Base-by-base conservation (phyloP, 2,113 vertebrate species). In the Myotis davidii region DNA sequence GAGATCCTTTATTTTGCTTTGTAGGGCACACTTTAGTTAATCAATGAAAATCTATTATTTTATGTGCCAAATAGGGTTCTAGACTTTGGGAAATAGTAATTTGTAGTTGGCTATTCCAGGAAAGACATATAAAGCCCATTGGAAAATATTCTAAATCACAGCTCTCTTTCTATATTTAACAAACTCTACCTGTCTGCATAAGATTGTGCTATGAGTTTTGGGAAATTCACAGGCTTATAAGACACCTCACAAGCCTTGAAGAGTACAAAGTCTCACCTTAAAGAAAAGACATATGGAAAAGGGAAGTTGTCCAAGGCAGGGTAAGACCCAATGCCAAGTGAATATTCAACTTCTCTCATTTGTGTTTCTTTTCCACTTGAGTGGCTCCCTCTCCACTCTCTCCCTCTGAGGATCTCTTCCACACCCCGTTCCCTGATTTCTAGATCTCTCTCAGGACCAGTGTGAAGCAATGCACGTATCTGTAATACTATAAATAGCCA, bases 51-150 rank as follows among this genome's bases (percentile, higher is more conserved):
- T 67, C 87, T 90, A 72, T 54, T 94, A 32, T 82, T 65, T 67
- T 27, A 1, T 48, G 59, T n/a, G 87, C 67, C 34, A n/a, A 48
- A 77, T 48, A 39, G 32, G 13, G 84, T 67, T 67, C 72, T 81
- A 27, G 76, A 61, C 88, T 89, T 89, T 85, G 79, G 86, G 92
- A 95, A 94, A 37, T 16, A 70, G 42, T 73, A 39, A 90, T 48
- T 54, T 88, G 39, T n/a, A 72, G 52, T 87, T 32, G 18, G 59
- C 27, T 65, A 20, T 77, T 91, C 50, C 69, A 73, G 81, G 65
- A 85, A 96, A 94, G 67, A 23, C 3, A n/a, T 9, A 20, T 42
- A 73, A 86, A 87, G 13, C 13, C 50, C 48, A 59, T 1, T 32
- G 48, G 39, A 65, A 93, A 96, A 54, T 45, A 81, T 29, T 90